Evolutionary conservation across 35 echinoderm and acorn worm species (phyloP), one percentile per base, ranked within the genome.

Genomic region (Lytechinus pictus): DNA sequence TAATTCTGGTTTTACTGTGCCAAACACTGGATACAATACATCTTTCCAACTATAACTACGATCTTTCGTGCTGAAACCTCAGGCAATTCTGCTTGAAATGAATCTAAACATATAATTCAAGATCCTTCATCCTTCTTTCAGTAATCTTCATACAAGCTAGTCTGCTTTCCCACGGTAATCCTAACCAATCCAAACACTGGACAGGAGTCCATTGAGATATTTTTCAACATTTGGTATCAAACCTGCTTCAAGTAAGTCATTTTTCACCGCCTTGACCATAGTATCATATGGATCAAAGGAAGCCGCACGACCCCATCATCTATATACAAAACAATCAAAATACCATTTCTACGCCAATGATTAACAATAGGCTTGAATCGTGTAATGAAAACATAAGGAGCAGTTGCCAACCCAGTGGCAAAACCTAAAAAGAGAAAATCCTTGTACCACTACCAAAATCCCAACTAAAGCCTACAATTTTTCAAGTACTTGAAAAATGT

Each of bases 201-300:
- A 61, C 53, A 19, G 95, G 95, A 28, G 33, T 86, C 96, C 96
- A 96, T 27, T 28, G 21, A 4, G 71, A n/a, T n/a, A 96, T 91
- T 96, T 96, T 8, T 96, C 92, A 16, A 54, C 89, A 91, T 94
- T 94, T 21, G 86, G 96, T 2, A 96, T 86, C 28, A 96, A 87
- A 54, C 96, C 96, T 55, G 94, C 86, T 10, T 86, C 53, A 14
- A 94, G 6, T 72, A 96, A 29, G 51, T 94, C 96, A 44, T 54
- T 52, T 87, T n/a, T n/a, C n/a, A n/a, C n/a, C n/a, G n/a, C n/a
- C n/a, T n/a, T n/a, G n/a, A n/a, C n/a, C n/a, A n/a, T n/a, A n/a
- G n/a, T n/a, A n/a, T n/a, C n/a, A n/a, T n/a, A n/a, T n/a, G n/a
- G n/a, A n/a, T n/a, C n/a, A n/a, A n/a, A n/a, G n/a, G n/a, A n/a